Evolutionary conservation across 2,888 invertebrate genomes (phyloP).

Genomic region (Deilephila elpenor): DNA sequence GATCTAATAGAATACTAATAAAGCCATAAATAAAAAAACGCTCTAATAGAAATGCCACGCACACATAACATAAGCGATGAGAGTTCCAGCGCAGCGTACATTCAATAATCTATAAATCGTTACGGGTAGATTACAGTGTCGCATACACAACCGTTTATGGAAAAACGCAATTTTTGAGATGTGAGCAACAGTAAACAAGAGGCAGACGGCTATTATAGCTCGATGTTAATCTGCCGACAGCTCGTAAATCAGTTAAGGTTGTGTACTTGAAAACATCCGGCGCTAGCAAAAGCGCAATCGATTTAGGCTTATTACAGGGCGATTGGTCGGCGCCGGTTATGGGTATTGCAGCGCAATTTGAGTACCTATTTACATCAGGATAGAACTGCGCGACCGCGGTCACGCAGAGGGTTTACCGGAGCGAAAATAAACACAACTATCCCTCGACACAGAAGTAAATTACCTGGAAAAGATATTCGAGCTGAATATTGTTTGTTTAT

Average conservation of each 20-base stretch:
- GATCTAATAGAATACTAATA: not conserved
- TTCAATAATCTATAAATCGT: conserved; percentile 46
- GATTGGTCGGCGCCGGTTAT: conserved; percentile 69
- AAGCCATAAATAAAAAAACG: not conserved
- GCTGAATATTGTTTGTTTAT: not conserved
- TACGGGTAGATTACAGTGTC: conserved; percentile 39
- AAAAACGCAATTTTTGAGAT: conserved; percentile 46
- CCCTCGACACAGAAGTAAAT: conserved; percentile 47
- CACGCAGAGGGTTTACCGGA: conserved; percentile 67
- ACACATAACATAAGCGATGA: not conserved
- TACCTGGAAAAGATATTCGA: conserved; percentile 42
- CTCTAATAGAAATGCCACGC: not conserved
- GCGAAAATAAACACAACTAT: conserved; percentile 70
- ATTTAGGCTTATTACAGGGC: conserved; percentile 70
- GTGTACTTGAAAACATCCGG: conserved; percentile 31
- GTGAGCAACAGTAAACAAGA: conserved; percentile 40
- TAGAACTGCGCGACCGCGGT: conserved; percentile 59
- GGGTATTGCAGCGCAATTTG: conserved; percentile 75
- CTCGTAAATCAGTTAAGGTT: conserved; percentile 59
- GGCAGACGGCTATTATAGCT: conserved; percentile 37
- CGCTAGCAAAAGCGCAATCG: conserved; percentile 59
- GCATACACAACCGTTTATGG: conserved; percentile 42
- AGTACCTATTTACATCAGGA: conserved; percentile 73
- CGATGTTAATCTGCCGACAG: conserved; percentile 57
- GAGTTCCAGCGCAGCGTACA: not conserved